A percentile compares a stretch with the other conserved stretches of the same genome.
These are phyloP conservation scores for Vannuccia rotundouncinata DNA, from an alignment of 2,888 invertebrate genomes.

Conservation along the genomic window DNA sequence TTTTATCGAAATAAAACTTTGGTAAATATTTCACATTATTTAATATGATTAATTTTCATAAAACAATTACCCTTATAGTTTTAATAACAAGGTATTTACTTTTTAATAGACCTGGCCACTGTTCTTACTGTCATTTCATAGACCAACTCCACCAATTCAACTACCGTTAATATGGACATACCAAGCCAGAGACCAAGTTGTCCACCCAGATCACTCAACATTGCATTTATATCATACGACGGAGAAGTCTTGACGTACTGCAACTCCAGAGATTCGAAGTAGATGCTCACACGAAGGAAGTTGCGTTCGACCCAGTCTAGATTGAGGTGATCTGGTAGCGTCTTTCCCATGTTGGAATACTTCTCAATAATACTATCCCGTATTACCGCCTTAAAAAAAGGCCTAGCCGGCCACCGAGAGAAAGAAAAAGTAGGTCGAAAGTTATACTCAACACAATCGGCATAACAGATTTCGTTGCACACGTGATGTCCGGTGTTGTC, in stretches of 20 bases:
- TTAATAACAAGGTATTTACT: too few species aligned
- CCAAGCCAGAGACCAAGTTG: constrained; percentile 18
- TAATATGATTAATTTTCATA: too few species aligned
- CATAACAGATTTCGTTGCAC: background rate
- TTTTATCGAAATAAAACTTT: too few species aligned
- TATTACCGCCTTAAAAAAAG: background rate
- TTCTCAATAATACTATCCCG: background rate
- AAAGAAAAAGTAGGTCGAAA: background rate
- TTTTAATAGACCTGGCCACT: background rate
- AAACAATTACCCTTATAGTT: too few species aligned
- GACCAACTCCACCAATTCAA: constrained; percentile 5
- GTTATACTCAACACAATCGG: background rate
- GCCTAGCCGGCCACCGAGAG: background rate
- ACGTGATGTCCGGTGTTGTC: background rate
- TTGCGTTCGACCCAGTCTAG: background rate
- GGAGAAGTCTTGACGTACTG: background rate
- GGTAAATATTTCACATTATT: too few species aligned
- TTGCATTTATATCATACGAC: background rate
- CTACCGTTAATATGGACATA: constrained; percentile 1
- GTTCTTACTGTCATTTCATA: constrained; percentile 8
- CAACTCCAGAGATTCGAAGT: background rate
- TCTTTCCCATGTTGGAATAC: background rate
- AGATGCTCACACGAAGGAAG: background rate
- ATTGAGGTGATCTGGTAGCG: background rate
- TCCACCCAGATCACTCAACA: constrained; percentile 19